These are phyloP conservation scores for Tenthredo livida DNA, from an alignment of 2,888 invertebrate species.

Conservation along the genomic window DNA sequence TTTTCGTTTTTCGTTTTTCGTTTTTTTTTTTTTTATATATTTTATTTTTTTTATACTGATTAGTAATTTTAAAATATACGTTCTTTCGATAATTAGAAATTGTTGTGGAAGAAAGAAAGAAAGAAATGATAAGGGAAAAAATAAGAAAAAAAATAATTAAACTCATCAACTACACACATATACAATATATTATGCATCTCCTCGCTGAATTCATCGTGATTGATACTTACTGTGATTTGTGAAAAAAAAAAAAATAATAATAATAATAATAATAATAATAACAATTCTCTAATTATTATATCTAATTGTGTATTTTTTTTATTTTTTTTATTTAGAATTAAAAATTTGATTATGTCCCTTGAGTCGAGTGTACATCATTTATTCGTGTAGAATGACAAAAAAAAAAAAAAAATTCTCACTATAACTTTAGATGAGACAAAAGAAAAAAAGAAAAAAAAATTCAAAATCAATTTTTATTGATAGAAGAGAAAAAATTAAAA, in stretches of 20 bases:
- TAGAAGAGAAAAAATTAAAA: background rate
- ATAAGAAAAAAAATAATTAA: conserved; percentile 12
- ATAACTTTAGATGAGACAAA: too few relatives aligned
- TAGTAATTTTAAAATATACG: background rate
- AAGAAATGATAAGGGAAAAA: background rate
- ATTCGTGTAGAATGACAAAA: background rate
- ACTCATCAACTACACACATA: background rate
- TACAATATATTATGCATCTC: background rate
- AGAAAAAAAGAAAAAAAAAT: too few relatives aligned
- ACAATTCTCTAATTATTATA: background rate
- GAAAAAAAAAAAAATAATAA: background rate
- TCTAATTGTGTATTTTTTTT: background rate
- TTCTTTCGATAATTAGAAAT: background rate
- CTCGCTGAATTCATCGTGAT: background rate
- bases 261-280: background rate
- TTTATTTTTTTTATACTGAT: background rate
- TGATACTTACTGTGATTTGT: conserved; percentile 18
- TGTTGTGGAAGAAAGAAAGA: background rate
- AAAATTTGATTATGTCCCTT: background rate
- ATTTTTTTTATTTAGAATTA: background rate
- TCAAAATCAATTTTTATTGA: background rate
- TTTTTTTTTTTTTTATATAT: background rate
- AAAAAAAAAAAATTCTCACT: too few relatives aligned
- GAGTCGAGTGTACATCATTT: background rate
- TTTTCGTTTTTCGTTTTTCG: background rate